Evolutionary conservation across 2,113 vertebrate species (phyloP), one percentile per base, ranked within the genome.

Genomic region (Hyperopisus bebe): DNA sequence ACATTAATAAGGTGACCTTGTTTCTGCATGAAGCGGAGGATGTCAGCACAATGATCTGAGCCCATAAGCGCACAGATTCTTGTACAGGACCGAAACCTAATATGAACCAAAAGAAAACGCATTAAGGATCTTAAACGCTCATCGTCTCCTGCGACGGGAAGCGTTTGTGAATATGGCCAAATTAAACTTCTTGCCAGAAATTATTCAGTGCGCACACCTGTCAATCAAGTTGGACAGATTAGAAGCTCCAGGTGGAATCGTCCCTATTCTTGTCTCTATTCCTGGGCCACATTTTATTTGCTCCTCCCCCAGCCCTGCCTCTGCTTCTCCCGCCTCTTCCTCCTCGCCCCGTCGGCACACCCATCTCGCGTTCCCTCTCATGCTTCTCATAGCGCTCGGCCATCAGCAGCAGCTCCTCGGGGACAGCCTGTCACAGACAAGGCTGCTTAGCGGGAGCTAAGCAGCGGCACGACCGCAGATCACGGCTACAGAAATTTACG

Each of bases 301-400:
- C 44, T 87, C 92, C 90, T 53, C 89, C 87, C 2, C 87, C 86
- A 15, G 10, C 88, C 88, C 92, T 90, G 27, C 90, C 88, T 77
- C 93, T 77, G 31, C 91, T 58, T 24, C 90, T 66, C 24, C 82
- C 48, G 8, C 89, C 91, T 88, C 86, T 5, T 46, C 90, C 86
- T 0, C 88, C 92, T 83, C 91, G 91, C 70, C 91, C 91, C 88
- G 88, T 92, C 89, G 92, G 91, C 92, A 93, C 91, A 39, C 0
- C 48, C 85, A 93, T 31, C 88, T 95, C 95, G 62, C 92, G 97
- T 92, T 97, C 97, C 8, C 55, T 92, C 93, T 97, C 96, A 93
- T 95, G 95, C 66, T 96, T 96, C 80, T 97, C 96, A 6, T 97
- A 99, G 91, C 97, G 94, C 89, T 97, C 96, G 55, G 98, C 97